These are phyloP conservation scores for Arenicola marina DNA, from an alignment of 2,888 invertebrate genomes.

Conservation along the genomic window DNA sequence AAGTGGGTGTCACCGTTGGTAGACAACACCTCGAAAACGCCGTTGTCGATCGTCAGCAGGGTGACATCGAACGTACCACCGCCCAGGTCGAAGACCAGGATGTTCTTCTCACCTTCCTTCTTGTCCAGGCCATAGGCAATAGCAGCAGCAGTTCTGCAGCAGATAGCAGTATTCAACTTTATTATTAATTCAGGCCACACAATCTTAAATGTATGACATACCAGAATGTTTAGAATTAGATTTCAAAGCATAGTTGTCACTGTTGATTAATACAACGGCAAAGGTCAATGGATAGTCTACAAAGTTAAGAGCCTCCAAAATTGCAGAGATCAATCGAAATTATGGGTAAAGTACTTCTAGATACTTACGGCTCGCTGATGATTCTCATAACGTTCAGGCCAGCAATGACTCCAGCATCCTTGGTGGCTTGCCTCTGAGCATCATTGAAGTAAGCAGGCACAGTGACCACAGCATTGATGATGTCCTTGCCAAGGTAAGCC, in stretches of 20 bases:
- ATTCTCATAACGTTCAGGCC: conserved; percentile 90
- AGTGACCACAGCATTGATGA: conserved; percentile 86
- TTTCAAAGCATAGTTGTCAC: too few species aligned
- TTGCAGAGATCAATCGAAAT: too few species aligned
- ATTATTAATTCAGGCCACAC: too few species aligned
- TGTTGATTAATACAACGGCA: too few species aligned
- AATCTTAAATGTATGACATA: too few species aligned
- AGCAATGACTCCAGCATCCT: conserved; percentile 96
- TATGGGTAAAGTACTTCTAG: too few species aligned
- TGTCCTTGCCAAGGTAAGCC: conserved; percentile 93
- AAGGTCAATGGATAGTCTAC: too few species aligned
- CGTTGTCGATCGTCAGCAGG: conserved; percentile 95
- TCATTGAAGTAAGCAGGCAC: conserved; percentile 99
- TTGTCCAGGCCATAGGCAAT: conserved; percentile 97
- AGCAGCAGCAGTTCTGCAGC: conserved; percentile 80
- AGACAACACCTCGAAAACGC: conserved; percentile 87
- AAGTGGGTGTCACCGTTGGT: conserved; percentile 96
- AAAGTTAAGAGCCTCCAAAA: too few species aligned
- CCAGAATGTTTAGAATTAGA: too few species aligned
- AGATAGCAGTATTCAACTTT: too few species aligned
- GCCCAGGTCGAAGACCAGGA: conserved; percentile 97
- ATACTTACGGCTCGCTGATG: conserved; percentile 79
- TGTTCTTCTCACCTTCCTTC: conserved; percentile 96
- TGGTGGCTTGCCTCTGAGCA: conserved; percentile 98
- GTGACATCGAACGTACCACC: conserved; percentile 99